Evolutionary conservation across 2,888 invertebrate genomes (phyloP).

Genomic region (Electrophaes corylata): DNA sequence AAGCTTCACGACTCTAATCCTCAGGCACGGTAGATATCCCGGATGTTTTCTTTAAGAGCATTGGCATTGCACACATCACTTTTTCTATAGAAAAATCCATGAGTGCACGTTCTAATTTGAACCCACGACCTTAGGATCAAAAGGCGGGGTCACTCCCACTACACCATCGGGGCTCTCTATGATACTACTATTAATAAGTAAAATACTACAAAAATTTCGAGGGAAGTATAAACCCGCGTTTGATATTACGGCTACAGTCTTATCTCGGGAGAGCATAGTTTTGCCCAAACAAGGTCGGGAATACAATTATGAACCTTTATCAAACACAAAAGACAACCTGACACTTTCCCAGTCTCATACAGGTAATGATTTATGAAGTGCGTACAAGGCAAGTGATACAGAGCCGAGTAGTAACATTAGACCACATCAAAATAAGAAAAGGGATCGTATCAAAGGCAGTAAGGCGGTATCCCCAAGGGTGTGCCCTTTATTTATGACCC

Average conservation of each 20-base stretch:
- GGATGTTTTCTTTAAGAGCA: no score
- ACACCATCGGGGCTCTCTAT: no score
- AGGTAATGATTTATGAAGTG: slow-evolving; percentile 80
- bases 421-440: slow-evolving; percentile 80
- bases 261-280: background rate
- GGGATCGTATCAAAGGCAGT: slow-evolving; percentile 80
- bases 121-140: no score
- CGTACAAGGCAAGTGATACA: slow-evolving; percentile 69
- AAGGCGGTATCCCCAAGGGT: slow-evolving; percentile 72
- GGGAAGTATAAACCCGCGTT: slow-evolving; percentile 4
- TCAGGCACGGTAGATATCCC: no score
- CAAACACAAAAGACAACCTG: slow-evolving; percentile 35
- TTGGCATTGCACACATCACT: no score
- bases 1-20: no score
- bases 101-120: no score
- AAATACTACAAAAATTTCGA: slow-evolving; percentile 8
- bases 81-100: no score
- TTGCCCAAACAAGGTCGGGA: slow-evolving; percentile 1
- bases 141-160: no score
- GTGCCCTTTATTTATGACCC: slow-evolving; percentile 78
- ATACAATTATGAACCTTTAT: slow-evolving; percentile 14
- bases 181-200: no score
- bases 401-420: slow-evolving; percentile 68
- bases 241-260: background rate
- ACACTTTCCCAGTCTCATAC: slow-evolving; percentile 43